Base-by-base conservation (phyloP, 2,113 vertebrate species). In the Microcebus lehilahytsara region DNA sequence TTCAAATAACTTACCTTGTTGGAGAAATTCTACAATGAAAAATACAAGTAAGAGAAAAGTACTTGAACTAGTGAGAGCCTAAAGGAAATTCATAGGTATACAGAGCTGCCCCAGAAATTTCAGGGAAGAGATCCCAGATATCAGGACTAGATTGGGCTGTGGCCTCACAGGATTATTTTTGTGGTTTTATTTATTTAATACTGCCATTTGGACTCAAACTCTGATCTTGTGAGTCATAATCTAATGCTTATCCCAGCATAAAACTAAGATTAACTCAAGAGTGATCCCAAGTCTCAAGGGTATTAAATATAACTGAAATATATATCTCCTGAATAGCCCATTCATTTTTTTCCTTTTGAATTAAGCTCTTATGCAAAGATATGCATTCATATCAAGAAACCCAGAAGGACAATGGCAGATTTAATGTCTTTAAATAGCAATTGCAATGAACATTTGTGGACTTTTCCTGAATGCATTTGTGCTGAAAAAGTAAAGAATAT, bases 241-340 rank as follows among this genome's bases (percentile, higher is more conserved):
- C 22, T 42, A 90, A 10, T 77, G 4, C 5, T 92, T 53, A 66
- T 89, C 78, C 23, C 49, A 66, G 40, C 37, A 72, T 64, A 67
- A 94, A 94, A n/a, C 6, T 75, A 89, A 2, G 7, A 86, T 66
- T 92, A 79, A 69, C 84, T 30, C 87, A 71, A 96, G 85, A 87
- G 23, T 22, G 42, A 80, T 84, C 32, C 92, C 37, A 75, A 64
- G 5, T 20, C 46, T 84, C 51, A 12, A 13, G 27, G 3, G 19
- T 32, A 0, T 86, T 95, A 1, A 67, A 49, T 78, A n/a, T 56
- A 53, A 77, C 17, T 78, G 40, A 97, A 93, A 83, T 67, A 37
- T 72, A 0, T 56, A 62, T 67, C 10, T 69, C 17, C 22, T 81
- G 14, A 92, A 74, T 74, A 75, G 4, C 9, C 2, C 25, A 93